Evolutionary conservation across 2,888 invertebrate species (phyloP), one percentile per base, ranked within the genome.

Genomic region (Trisateles emortualis): DNA sequence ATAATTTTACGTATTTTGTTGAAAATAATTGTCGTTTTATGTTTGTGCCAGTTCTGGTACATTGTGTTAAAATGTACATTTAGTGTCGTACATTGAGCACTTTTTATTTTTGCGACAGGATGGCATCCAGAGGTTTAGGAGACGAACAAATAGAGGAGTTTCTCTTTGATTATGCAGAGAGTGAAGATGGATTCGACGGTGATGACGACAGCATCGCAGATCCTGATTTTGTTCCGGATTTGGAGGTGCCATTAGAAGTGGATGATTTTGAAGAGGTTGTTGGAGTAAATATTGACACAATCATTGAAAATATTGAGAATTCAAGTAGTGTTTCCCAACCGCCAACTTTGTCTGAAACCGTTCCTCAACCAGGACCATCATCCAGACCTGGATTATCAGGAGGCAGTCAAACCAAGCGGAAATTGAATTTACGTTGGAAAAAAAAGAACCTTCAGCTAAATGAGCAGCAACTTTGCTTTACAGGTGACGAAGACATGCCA

Each of bases 221-320:
- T 48, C 39, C 42, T 29, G 36, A 50, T 50, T 50, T 50, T 50
- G 13, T 43, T 42, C 38, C 50, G 36, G 42, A 11, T 16, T 36
- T 36, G 36, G 36, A 36, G 36, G 9, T 17, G 36, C 36, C 36
- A 36, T 9, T 36, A 17, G 36, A 36, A 36, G 36, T 36, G 6
- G 16, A 36, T 16, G 43, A 50, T 43, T 50, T 36, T 43, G 48
- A 49, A 49, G 41, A 26, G 14, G 35, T 41, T 33, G 32, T 32
- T 48, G 48, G 22, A 41, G 48, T 48, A 1, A n/a, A 41, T 48
- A 48, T 48, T 41, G 41, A 41, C 24, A 41, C 40, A 4, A 16
- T 36, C 17, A 36, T 36, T 36, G 14, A 36, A 58, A 61, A 33
- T 36, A 36, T 36, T 36, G 38, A 67, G 45, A 64, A 36, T 13